Evolutionary conservation across 2,888 invertebrate genomes (phyloP).

Genomic region (Ditula angustiorana): DNA sequence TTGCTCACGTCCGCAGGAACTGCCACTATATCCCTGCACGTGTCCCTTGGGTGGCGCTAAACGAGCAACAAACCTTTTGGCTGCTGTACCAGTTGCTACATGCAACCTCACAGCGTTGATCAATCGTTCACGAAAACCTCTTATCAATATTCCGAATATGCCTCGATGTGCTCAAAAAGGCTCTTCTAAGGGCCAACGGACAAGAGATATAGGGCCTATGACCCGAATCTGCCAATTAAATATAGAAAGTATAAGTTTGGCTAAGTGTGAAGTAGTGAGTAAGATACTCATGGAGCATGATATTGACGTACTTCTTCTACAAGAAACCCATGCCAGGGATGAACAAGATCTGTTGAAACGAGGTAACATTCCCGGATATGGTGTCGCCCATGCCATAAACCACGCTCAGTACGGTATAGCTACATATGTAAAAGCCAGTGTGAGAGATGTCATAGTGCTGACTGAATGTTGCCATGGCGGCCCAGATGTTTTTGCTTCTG

Average conservation of each 20-base stretch:
- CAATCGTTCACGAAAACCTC: neutral
- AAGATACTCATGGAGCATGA: conserved; percentile 27
- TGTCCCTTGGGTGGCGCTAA: too few species aligned
- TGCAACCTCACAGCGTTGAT: too few species aligned
- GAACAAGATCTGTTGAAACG: neutral
- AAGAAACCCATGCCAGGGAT: conserved; percentile 14
- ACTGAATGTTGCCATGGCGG: neutral
- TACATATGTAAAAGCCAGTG: neutral
- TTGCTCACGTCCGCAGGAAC: too few species aligned
- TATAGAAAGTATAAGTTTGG: conserved; percentile 5
- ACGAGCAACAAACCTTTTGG: conserved; percentile 7
- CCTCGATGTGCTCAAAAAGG: too few species aligned
- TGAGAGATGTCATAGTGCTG: neutral
- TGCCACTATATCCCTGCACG: too few species aligned
- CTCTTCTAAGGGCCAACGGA: neutral
- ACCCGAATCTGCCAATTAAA: conserved; percentile 2
- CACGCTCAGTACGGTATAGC: conserved; percentile 13
- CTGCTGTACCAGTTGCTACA: conserved; percentile 1
- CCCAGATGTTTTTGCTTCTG: neutral
- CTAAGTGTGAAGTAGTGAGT: conserved; percentile 4
- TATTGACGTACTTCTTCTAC: neutral
- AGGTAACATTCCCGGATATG: neutral
- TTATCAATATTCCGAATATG: neutral
- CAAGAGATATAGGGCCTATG: conserved; percentile 6
- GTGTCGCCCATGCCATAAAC: neutral